Percentiles rank a stretch among this genome's conserved stretches.
phyloP scores from a whole-genome alignment of 2,888 invertebrate genomes.

The Himalopsyche japonica region DNA sequence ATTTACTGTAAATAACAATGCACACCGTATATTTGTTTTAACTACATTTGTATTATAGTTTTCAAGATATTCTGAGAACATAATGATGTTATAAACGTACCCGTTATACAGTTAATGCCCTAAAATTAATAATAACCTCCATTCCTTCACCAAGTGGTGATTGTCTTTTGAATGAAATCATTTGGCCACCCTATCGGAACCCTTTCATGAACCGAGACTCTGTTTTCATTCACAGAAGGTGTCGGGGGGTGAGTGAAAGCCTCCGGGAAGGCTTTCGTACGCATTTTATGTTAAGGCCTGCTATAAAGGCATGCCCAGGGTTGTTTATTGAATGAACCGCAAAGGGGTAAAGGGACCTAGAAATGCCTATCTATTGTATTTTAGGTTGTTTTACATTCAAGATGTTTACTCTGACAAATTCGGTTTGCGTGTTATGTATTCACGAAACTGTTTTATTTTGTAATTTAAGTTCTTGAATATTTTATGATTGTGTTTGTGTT shows the following conservation, averaged over 20 bases:
- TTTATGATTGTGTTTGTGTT: too few relatives aligned
- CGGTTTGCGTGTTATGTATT: neutral
- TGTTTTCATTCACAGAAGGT: neutral
- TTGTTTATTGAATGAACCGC: neutral
- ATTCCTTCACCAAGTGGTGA: neutral
- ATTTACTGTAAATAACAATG: too few relatives aligned
- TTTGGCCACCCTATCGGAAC: neutral
- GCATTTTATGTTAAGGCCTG: neutral
- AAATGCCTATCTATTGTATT: neutral
- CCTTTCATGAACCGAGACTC: neutral
- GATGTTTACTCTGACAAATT: neutral
- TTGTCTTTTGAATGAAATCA: neutral
- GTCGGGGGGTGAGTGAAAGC: neutral
- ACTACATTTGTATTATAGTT: too few relatives aligned
- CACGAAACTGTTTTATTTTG: neutral
- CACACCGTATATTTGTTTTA: too few relatives aligned
- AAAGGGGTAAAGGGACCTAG: neutral
- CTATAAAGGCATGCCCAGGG: neutral
- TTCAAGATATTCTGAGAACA: too few relatives aligned
- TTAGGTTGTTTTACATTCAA: neutral
- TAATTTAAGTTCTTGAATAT: neutral
- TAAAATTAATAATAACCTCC: too few relatives aligned
- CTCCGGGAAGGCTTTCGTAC: neutral
- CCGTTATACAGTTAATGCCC: too few relatives aligned
- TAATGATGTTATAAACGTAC: too few relatives aligned